These are phyloP conservation scores for Falco rusticolus DNA, from an alignment of 2,797 vertebrate species.

Conservation along the genomic window DNA sequence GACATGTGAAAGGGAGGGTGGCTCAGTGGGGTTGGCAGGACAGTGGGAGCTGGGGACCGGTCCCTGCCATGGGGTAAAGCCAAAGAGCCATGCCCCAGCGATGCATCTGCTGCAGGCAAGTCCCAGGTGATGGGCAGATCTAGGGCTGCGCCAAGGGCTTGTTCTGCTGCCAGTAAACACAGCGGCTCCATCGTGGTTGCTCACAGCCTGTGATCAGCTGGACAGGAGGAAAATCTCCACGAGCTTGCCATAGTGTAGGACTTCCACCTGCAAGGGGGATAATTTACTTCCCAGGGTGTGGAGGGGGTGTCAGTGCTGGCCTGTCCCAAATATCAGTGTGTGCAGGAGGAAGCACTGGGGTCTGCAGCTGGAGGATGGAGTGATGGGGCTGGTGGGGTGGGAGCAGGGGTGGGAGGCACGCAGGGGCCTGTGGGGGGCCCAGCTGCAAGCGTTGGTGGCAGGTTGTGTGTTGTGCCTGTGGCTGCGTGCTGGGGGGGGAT, in stretches of 20 bases:
- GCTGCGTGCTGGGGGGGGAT: neutral
- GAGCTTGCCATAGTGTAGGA: neutral
- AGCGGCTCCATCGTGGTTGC: neutral
- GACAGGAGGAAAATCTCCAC: neutral
- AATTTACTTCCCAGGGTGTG: neutral
- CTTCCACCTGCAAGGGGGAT: neutral
- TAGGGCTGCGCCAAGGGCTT: neutral
- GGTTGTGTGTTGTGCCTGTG: neutral
- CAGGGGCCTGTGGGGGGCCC: neutral
- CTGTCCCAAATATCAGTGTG: neutral
- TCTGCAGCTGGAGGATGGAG: neutral
- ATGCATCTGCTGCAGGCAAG: accelerated
- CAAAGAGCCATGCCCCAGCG: accelerated
- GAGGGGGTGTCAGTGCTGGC: neutral
- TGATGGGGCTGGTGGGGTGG: neutral
- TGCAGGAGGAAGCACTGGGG: neutral
- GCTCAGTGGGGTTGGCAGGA: neutral
- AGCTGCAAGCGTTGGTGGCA: neutral
- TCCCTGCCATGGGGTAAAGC: accelerated
- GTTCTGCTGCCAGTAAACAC: neutral
- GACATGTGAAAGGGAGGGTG: accelerated
- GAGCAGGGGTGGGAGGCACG: neutral
- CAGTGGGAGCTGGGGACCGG: accelerated
- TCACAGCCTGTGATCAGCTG: neutral
- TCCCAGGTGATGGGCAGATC: neutral